These are phyloP conservation scores for Nymphalis polychloros DNA, from an alignment of 2,888 invertebrate species.

Conservation along the genomic window DNA sequence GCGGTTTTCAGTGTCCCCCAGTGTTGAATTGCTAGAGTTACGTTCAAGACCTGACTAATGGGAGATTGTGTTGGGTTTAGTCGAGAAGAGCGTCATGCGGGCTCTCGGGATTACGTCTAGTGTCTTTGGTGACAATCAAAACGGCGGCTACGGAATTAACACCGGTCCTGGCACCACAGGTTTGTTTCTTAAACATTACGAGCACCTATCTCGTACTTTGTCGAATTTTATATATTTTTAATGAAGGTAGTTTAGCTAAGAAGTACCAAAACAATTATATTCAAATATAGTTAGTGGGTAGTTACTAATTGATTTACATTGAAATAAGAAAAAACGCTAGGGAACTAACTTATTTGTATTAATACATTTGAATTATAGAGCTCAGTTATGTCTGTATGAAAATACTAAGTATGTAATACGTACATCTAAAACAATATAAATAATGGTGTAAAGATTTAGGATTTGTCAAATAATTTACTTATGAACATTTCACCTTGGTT, in stretches of 20 bases:
- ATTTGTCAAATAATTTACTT: no score
- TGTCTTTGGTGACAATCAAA: constrained; percentile 62
- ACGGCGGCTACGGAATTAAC: constrained; percentile 71
- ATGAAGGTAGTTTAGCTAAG: not conserved
- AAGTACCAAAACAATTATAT: not conserved
- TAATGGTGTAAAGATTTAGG: no score
- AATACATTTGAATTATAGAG: no score
- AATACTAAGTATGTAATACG: no score
- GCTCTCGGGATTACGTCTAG: constrained; percentile 68
- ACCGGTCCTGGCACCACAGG: constrained; percentile 72
- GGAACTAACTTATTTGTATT: no score
- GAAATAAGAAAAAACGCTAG: no score
- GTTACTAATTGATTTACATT: no score
- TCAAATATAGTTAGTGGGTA: no score
- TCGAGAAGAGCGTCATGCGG: constrained; percentile 68
- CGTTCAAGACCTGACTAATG: constrained; percentile 68
- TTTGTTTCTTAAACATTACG: constrained; percentile 46
- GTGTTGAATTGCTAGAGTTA: constrained; percentile 59
- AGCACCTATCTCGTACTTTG: not conserved
- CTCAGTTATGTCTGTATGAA: no score
- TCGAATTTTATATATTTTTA: not conserved
- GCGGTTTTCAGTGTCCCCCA: constrained; percentile 60
- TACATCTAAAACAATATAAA: no score
- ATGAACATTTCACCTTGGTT: no score
- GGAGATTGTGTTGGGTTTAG: constrained; percentile 64